Conservation (phyloP, 1,140 invertebrate genomes). For the Megalopta genalis region DNA sequence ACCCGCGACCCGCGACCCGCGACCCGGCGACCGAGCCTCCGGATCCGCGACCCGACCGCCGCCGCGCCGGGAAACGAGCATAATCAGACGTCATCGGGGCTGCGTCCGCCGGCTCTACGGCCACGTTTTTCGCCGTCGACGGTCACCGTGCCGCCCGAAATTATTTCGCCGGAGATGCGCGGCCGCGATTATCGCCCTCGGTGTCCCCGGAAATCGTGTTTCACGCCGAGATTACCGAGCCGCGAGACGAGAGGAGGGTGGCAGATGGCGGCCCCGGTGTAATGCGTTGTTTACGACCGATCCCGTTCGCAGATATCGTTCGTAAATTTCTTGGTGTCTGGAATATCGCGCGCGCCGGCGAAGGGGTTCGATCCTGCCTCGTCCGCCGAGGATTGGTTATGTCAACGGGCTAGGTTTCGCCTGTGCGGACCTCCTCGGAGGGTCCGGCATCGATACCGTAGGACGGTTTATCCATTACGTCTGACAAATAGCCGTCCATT, state of each 20-base stretch:
- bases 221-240: slow-evolving; percentile 16
- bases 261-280: not conserved
- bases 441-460: no score
- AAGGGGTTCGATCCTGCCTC: slow-evolving; percentile 5
- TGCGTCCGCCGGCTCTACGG: slow-evolving; percentile 3
- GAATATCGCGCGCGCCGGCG: slow-evolving; percentile 6
- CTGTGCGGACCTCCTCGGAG: not conserved
- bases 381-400: not conserved
- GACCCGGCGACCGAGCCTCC: not conserved
- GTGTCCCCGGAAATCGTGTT: slow-evolving; percentile 24
- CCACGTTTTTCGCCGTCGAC: slow-evolving; percentile 34
- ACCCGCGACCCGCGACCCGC: no score
- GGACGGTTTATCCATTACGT: no score
- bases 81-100: slow-evolving; percentile 15
- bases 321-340: slow-evolving; percentile 32
- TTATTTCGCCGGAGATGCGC: not conserved
- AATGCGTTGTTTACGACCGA: slow-evolving; percentile 32
- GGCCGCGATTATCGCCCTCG: slow-evolving; percentile 12
- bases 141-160: not conserved
- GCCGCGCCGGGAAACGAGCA: slow-evolving; percentile 20
- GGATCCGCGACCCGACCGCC: not conserved
- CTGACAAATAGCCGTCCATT: no score
- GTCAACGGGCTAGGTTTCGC: not conserved
- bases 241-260: not conserved
- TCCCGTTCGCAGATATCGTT: slow-evolving; percentile 6